phyloP scores from a whole-genome alignment of 2,113 vertebrate genomes.

The Chelonoidis abingdonii region DNA sequence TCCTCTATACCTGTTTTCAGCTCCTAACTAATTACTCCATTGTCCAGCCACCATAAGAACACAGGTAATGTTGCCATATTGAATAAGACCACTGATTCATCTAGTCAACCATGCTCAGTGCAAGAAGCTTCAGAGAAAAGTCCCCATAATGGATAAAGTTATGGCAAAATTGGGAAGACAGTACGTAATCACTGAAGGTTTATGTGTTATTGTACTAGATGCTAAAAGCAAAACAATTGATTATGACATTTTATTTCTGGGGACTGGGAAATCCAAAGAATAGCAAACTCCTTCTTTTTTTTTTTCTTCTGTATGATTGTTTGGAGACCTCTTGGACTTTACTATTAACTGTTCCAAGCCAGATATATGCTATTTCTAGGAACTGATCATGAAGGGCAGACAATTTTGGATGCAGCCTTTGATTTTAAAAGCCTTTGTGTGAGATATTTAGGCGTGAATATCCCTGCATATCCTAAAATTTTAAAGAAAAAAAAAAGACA shows the following conservation, averaged over 20 bases:
- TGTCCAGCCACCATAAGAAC: background rate
- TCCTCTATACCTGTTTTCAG: background rate
- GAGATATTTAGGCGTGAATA: background rate
- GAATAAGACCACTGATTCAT: background rate
- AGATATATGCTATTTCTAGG: background rate
- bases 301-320: background rate
- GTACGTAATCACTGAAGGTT: background rate
- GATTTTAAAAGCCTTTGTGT: slow-evolving; percentile 3
- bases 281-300: background rate
- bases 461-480: background rate
- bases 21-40: background rate
- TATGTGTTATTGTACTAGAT: background rate
- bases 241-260: background rate
- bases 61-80: background rate
- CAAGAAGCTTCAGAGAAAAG: background rate
- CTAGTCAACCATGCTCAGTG: background rate
- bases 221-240: no score
- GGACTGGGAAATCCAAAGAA: background rate
- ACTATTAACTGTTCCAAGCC: slow-evolving; percentile 4
- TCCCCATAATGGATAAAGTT: background rate
- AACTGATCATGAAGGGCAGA: background rate
- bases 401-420: background rate
- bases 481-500: background rate
- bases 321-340: background rate
- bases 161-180: background rate